Evolutionary conservation across 2,113 vertebrate species (phyloP), one percentile per base, ranked within the genome.

Genomic region (Hippoglossus stenolepis): DNA sequence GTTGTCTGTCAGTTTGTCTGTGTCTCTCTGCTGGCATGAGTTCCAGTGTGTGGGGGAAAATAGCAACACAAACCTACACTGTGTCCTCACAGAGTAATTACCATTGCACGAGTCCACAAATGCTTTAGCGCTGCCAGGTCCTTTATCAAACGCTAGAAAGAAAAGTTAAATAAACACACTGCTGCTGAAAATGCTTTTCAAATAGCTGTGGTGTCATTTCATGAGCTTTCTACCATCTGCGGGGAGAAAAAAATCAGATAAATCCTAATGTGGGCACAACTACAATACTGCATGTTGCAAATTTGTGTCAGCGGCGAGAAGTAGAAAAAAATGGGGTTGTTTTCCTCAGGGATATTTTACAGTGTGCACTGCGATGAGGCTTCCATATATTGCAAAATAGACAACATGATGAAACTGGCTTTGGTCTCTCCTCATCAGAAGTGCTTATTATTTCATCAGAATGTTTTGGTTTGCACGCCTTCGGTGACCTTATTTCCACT

Each of bases 401-500:
- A 63, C 57, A 69, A 75, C 57, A 76, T 77, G 79, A 82, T 83
- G 82, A 85, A 80, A 85, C 28, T 31, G 28, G 28, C 59, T 83
- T 68, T 66, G 47, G 45, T 84, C 78, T 56, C 54, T 76, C 68
- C 65, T 75, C 83, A 73, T 84, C 71, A 84, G 21, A 78, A 43
- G 31, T 38, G 81, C 65, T 75, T 53, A 79, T 81, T 83, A 74
- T 87, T 80, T 81, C 21, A 47, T 80, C 80, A 82, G 61, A 59
- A 28, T 69, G 65, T 65, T 83, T 82, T 72, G 53, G 31, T 62
- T 31, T 63, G 51, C 51, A 17, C 5, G 2, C 49, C 49, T 45
- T 70, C 20, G 9, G 58, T 64, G 82, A 62, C 85, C 59, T 83
- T 83, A 78, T 89, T 83, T 85, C 21, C 47, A 65, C 53, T 75